A percentile compares a stretch with the other conserved stretches of the same genome.
phyloP scores from a whole-genome alignment of 2,113 vertebrate species.

The Pelecanoides urinatrix region DNA sequence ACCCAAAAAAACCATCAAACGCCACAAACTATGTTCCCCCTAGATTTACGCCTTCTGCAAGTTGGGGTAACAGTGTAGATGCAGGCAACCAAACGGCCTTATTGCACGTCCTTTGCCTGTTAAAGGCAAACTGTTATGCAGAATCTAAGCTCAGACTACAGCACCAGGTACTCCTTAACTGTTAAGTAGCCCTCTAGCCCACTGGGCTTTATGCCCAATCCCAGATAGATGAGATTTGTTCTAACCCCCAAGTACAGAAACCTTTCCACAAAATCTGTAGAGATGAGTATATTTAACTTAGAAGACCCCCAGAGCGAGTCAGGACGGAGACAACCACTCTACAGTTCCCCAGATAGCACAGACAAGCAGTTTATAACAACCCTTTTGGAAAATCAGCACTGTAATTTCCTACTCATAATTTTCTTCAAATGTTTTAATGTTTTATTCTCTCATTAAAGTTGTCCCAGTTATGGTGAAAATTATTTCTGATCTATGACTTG shows the following conservation, averaged over 20 bases:
- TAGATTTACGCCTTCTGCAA: not conserved
- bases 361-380: not conserved
- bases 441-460: not conserved
- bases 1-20: not conserved
- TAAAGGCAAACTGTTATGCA: not conserved
- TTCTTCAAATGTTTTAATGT: not conserved
- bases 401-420: not conserved
- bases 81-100: not conserved
- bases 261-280: not conserved
- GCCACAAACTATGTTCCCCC: not conserved
- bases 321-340: not conserved
- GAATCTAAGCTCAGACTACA: not conserved
- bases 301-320: not conserved
- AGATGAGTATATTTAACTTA: not conserved
- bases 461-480: not conserved
- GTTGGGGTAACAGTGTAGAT: not conserved
- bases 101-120: not conserved
- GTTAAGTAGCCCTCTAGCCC: not conserved
- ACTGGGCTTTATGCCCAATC: not conserved
- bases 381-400: not conserved
- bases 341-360: not conserved
- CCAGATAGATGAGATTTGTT: not conserved
- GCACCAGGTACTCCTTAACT: not conserved
- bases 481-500: not conserved
- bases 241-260: not conserved